Evolutionary conservation across 2,888 invertebrate species (phyloP), one percentile per base, ranked within the genome.

Genomic region (Shargacucullia verbasci): DNA sequence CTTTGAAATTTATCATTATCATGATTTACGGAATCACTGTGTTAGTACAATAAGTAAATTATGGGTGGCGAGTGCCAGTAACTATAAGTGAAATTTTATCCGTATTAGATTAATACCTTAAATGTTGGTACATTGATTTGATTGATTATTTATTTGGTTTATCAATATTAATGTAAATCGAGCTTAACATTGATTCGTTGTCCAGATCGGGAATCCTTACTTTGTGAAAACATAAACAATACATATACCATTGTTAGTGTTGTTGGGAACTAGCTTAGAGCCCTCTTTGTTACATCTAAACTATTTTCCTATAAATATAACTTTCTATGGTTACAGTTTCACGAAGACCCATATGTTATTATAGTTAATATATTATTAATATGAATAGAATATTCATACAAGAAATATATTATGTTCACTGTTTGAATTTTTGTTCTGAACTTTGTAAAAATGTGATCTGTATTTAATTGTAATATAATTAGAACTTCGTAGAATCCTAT

Each of bases 41-140:
- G 70, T 79, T 79, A 78, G 72, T 76, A 73, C 69, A 72, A 77
- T 79, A 76, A 78, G 80, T 71, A 71, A 68, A 76, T 69, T 65
- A 69, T 75, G 62, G 54, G 63, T 71, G 71, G 59, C 49, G 40
- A 33, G 48, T 59, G 73, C 64, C 70, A 65, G 45, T 73, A 59
- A 46, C 44, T 59, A n/a, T 78, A 76, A 78, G 73, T 59, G 37
- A 59, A 50, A 43, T 70, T 68, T 59, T 61, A 47, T 54, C 53
- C 34, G 52, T 41, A 45, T 54, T 49, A 47, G 49, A 38, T 13
- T 9, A 33, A 55, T 40, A 48, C 37, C 25, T 20, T 20, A 20
- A 20, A 20, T 20, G 20, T 20, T 20, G 20, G 20, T 20, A 20
- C 20, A 20, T 20, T 20, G 2, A 20, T 20, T 20, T 20, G 20